Base-by-base conservation (phyloP, 1,140 invertebrate species). In the Caenorhabditis briggsae region DNA sequence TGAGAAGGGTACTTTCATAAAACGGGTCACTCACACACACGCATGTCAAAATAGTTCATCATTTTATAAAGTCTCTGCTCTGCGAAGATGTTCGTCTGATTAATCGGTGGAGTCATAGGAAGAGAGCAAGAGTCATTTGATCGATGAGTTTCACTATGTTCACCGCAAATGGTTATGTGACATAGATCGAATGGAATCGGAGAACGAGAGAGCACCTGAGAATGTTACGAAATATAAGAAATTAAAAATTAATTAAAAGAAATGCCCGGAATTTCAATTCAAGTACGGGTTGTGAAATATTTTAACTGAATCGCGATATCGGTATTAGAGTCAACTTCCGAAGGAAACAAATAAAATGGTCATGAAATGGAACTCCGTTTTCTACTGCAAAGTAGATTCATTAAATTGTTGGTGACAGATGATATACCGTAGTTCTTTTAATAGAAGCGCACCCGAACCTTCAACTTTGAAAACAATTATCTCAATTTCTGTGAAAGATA, bases 161-260 rank as follows among this genome's bases (percentile, higher is more conserved):
- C 70, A 78, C 70, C 70, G 70, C 70, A 78, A 78, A 78, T 78
- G 70, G 70, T 78, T 78, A 78, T 78, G 70, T 78, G 70, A 78
- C 70, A 78, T 78, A 41, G 70, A 78, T 78, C 23, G 70, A 78
- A 78, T 78, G 70, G 14, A 78, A 78, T 78, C n/a, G n/a, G 20
- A 25, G 46, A 33, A 33, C 33, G 33, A n/a, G 41, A 11, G 70
- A 50, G 70, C 46, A 78, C 70, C 70, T 78, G 70, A 78, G 20
- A 12, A 46, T 50, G 23, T 78, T 78, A 33, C 46, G 70, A 78
- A 78, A 78, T 78, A 0, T 2, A 53, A 0, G 25, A 18, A 70
- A n/a, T 25, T 5, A 8, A 70, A 70, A 70, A 70, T 70, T 70
- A 43, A 70, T 46, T n/a, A n/a, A 20, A 8, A 8, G 16, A 8